Evolutionary conservation across 2,113 vertebrate genomes (phyloP), one percentile per base, ranked within the genome.

Genomic region (Saccopteryx leptura): DNA sequence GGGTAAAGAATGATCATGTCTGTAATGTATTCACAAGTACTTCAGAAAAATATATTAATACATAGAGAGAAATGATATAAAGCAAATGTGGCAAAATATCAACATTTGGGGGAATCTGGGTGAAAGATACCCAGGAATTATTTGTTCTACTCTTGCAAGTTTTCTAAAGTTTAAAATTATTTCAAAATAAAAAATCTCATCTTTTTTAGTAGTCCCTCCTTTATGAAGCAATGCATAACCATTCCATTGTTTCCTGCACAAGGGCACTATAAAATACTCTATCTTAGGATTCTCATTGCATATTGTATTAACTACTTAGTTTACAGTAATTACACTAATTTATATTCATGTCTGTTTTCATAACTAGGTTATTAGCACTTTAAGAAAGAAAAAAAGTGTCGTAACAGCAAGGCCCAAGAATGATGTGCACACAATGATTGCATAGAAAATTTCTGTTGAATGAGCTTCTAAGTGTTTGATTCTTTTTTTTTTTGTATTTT

Each of bases 1-100:
- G 60, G 26, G 9, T 69, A 85, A 90, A 88, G n/a, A 92, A 50
- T 31, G 15, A 85, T 75, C 15, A 60, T 60, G 23, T 48, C 31
- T 92, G 13, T 19, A 94, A 66, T 78, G 89, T 90, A 89, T 26
- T 89, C 15, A 82, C 12, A 90, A 61, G 39, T 7, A 78, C 15
- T 87, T 87, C 26, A 46, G 63, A 86, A 90, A 94, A 48, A 21
- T n/a, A 48, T 26, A 69, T 61, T 91, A 93, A 74, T 31, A 81
- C n/a, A 75, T n/a, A 81, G 0, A 66, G 46, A 91, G 26, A 95
- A 88, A 88, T 65, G 15, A n/a, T 52, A n/a, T 46, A 71, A 63
- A 94, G 60, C 33, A 94, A 89, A 50, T 76, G 28, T 92, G 66
- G 52, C 58, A 92, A 92, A 81, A 90, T 92, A 71, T 26, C 60